Evolutionary conservation across 2,888 invertebrate genomes (phyloP), one percentile per base, ranked within the genome.

Genomic region (Galeruca laticollis): DNA sequence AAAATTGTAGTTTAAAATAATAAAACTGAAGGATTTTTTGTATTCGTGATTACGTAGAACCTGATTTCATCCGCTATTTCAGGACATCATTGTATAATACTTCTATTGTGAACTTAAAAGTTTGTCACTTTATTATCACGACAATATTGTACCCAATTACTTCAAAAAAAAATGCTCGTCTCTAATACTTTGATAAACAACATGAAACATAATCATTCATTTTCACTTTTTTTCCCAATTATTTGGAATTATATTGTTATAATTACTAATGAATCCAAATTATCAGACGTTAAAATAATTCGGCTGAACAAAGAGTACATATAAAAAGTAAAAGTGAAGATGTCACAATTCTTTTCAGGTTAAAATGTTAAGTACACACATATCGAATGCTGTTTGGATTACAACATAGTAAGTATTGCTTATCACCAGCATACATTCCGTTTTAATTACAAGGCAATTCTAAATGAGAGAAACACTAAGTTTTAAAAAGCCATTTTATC

Each of bases 261-360:
- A 4, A 40, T 40, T n/a, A n/a, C 13, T 40, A 40, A 40, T 40
- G 11, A 40, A 40, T 4, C n/a, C 40, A 10, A 37, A 37, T 37
- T 2, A 37, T 37, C 10, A 37, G 11, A 40, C n/a, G 13, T 13
- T 40, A 40, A 11, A 40, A 40, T 11, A 40, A 5, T 40, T 40
- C 40, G 37, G 10, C 37, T 13, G 37, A 37, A 4, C 2, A 9
- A 18, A 49, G 49, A 49, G 10, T 18, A 20, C 6, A 49, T 15
- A 49, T 49, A 49, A 49, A 49, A 49, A 49, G 49, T 49, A 49
- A 49, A 49, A 49, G 49, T 49, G 20, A 49, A 49, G 49, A 49
- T 49, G 49, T 49, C 49, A 49, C 49, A 49, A 49, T 49, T n/a
- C 9, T 20, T 49, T 49, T 49, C 11, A 49, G 49, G 49, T 49